Evolutionary conservation across 2,888 invertebrate genomes (phyloP), one percentile per base, ranked within the genome.

Genomic region (Chloromyia formosa): DNA sequence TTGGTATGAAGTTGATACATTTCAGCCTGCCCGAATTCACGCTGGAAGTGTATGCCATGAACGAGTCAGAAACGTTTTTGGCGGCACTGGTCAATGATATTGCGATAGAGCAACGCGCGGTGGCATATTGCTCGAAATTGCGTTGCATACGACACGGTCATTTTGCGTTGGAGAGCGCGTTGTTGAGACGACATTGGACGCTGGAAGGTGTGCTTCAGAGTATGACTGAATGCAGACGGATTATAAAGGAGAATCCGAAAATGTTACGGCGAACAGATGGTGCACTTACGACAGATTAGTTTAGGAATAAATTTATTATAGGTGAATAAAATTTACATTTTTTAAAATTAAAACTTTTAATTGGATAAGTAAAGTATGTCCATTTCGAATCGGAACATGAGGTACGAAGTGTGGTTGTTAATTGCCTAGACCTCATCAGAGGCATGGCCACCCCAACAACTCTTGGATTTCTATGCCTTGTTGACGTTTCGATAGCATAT

Each of bases 21-120:
- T 97, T 94, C 83, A 86, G 91, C 23, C 88, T 90, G 14, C 98
- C 98, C 0, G 86, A 94, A 78, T 97, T 98, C 82, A 93, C 92
- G 14, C 84, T 98, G 0, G 97, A 97, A 87, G 86, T 98, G 35
- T 94, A 95, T 82, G 89, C 92, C 49, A 89, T 95, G 23, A 96
- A 97, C 85, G 97, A 97, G 84, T 89, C 90, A 79, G 93, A 94
- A 78, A 86, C 88, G 60, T 95, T 92, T 82, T 84, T 98, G 18
- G 91, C 90, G 82, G 87, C 89, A 0, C 80, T 98, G n/a, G 85
- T 97, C 14, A 91, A 95, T 82, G 94, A 96, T 77, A 86, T 98
- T 49, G 98, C 96, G 3, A 82, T 93, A 0, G 90, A 92, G 81
- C 82, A 97, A 53, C 92, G 91, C 80, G 91, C 93, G 1, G 89